These are phyloP conservation scores for Hyperoplus immaculatus DNA, from an alignment of 2,797 vertebrate genomes.

Conservation along the genomic window DNA sequence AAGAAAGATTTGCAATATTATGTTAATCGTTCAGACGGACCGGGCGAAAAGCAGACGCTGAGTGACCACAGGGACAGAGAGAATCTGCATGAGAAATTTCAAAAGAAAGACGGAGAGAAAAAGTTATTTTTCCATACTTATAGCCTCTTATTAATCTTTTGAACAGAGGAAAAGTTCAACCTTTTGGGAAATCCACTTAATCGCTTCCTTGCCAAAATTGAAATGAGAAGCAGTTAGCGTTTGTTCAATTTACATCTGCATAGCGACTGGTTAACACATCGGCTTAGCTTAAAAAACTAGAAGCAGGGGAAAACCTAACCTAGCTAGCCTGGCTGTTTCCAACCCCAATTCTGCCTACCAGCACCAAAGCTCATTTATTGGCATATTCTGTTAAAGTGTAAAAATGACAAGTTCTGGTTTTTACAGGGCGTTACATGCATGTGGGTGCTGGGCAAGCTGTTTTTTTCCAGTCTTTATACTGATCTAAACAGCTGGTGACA, in stretches of 20 bases:
- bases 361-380: neutral
- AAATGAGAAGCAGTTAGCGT: neutral
- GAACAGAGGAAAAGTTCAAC: neutral
- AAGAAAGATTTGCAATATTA: neutral
- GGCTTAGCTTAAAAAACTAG: neutral
- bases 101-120: neutral
- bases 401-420: neutral
- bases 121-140: neutral
- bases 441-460: neutral
- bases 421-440: neutral
- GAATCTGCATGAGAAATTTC: neutral
- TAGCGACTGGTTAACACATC: neutral
- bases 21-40: conserved; percentile 1
- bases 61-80: conserved; percentile 2
- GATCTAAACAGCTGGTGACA: neutral
- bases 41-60: neutral
- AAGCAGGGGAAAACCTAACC: neutral
- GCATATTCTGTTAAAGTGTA: neutral
- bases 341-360: neutral
- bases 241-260: neutral
- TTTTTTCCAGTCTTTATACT: neutral
- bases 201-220: no score
- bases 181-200: neutral
- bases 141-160: neutral
- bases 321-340: neutral